Conservation (phyloP, 1,140 invertebrate species). For the Cydia strobilella region DNA sequence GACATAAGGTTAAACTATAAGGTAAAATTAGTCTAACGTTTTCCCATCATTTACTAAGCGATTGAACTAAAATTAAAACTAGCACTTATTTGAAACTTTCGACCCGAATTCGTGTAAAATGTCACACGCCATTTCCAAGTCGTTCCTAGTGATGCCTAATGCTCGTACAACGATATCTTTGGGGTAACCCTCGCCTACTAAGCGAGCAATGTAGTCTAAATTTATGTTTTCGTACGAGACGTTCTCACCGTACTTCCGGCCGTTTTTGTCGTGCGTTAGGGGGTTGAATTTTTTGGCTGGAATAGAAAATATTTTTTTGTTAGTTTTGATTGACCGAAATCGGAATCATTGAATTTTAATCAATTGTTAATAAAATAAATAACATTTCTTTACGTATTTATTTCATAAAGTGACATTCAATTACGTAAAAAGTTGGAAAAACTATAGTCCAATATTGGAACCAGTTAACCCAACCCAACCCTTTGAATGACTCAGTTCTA, state of each 20-base stretch:
- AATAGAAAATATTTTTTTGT: constrained; percentile 41
- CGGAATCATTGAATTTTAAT: too few relatives aligned
- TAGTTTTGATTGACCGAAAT: too few relatives aligned
- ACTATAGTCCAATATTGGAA: too few relatives aligned
- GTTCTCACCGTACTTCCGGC: constrained; percentile 72
- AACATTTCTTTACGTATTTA: too few relatives aligned
- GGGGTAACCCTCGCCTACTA: constrained; percentile 93
- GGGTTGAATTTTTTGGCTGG: constrained; percentile 77
- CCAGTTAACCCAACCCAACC: too few relatives aligned
- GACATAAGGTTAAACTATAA: constrained; percentile 40
- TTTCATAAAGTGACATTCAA: not conserved
- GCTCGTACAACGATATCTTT: constrained; percentile 94
- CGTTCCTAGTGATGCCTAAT: constrained; percentile 93
- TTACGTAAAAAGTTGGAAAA: too few relatives aligned
- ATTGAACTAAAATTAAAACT: constrained; percentile 30
- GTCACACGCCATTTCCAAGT: constrained; percentile 96
- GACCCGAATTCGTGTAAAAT: constrained; percentile 94
- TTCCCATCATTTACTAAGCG: constrained; percentile 19
- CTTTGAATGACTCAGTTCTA: too few relatives aligned
- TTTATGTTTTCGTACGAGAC: constrained; percentile 92
- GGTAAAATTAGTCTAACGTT: constrained; percentile 33
- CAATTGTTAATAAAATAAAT: too few relatives aligned
- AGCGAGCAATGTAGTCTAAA: constrained; percentile 92
- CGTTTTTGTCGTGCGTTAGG: constrained; percentile 76
- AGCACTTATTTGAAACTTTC: constrained; percentile 61